These are phyloP conservation scores for Pomatostomus ruficeps DNA, from an alignment of 2,113 vertebrate species.

Conservation along the genomic window DNA sequence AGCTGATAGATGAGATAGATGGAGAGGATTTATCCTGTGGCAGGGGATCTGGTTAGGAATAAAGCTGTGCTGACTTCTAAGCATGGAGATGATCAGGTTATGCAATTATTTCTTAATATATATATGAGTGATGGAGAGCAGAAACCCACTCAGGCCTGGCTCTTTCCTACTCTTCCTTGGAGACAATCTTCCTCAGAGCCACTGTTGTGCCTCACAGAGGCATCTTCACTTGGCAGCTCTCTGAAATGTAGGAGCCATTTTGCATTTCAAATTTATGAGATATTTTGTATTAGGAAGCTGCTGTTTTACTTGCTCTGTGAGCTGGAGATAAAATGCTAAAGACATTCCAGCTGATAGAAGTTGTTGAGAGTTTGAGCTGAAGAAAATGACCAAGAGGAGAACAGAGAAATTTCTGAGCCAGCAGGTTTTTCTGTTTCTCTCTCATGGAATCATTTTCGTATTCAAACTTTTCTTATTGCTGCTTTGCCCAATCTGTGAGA, in stretches of 20 bases:
- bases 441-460: not conserved
- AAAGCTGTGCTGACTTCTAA: not conserved
- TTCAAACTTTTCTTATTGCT: not conserved
- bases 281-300: not conserved
- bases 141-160: not conserved
- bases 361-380: not conserved
- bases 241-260: not conserved
- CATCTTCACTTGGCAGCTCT: not conserved
- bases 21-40: not conserved
- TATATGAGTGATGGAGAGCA: not conserved
- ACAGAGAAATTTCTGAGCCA: not conserved
- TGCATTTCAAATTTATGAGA: slow-evolving; percentile 6
- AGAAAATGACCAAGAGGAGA: not conserved
- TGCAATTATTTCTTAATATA: not conserved
- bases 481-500: not conserved
- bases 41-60: not conserved
- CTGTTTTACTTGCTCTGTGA: not conserved
- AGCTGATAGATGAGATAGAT: not conserved
- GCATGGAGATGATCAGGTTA: not conserved
- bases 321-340: not conserved
- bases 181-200: not conserved
- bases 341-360: not conserved
- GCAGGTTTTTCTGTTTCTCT: not conserved
- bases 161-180: not conserved
- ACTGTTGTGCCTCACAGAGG: not conserved